Percentiles rank a stretch among this genome's conserved stretches.
Conservation (phyloP, 2,113 vertebrate species). For the Lycocorax pyrrhopterus region DNA sequence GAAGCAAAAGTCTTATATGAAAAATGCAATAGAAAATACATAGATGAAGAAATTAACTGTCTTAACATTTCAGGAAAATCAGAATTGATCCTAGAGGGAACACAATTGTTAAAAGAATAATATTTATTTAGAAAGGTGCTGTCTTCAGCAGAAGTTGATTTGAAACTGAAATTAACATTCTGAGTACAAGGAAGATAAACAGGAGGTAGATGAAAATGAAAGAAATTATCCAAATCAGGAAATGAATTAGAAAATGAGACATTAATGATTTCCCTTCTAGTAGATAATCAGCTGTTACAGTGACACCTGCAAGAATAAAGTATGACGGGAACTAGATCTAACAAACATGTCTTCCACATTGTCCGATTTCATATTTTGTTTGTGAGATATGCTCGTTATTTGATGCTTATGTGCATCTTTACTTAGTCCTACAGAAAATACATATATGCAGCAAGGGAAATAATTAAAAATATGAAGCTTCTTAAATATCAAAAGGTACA, state of each 20-base stretch:
- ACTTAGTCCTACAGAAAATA: not conserved
- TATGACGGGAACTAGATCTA: not conserved
- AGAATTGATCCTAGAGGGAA: not conserved
- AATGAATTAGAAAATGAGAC: constrained; percentile 11
- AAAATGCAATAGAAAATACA: not conserved
- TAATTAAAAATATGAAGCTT: not conserved
- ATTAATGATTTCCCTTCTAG: not conserved
- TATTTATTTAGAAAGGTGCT: not conserved
- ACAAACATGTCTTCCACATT: not conserved
- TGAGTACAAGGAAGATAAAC: not conserved
- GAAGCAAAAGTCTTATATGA: not conserved
- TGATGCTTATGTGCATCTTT: not conserved
- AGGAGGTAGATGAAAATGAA: constrained; percentile 13
- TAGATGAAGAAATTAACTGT: not conserved
- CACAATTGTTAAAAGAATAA: not conserved
- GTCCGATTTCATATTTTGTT: not conserved
- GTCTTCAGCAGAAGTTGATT: not conserved
- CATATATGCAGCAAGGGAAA: not conserved
- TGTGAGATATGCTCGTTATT: not conserved
- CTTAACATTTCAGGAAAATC: not conserved
- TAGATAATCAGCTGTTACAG: not conserved
- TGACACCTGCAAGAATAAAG: constrained; percentile 2
- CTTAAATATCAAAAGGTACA: not conserved
- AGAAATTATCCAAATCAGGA: constrained; percentile 21
- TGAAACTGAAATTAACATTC: constrained; percentile 21